phyloP scores from a whole-genome alignment of 2,888 invertebrate genomes.

The Xylocampa areola region DNA sequence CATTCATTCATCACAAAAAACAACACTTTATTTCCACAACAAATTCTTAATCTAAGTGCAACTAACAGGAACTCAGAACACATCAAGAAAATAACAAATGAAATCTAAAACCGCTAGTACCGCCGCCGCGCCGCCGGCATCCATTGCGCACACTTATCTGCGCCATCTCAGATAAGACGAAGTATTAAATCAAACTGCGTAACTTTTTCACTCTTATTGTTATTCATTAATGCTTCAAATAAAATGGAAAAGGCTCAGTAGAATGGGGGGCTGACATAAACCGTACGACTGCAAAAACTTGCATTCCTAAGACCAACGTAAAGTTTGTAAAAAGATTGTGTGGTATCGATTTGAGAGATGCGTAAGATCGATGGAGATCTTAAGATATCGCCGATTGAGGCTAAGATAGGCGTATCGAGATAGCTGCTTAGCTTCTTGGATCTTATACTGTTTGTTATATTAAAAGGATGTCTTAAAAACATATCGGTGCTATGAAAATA shows the following conservation, averaged over 20 bases:
- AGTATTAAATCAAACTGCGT: conserved; percentile 82
- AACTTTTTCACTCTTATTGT: conserved; percentile 83
- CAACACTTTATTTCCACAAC: background rate
- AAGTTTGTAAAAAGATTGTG: conserved; percentile 44
- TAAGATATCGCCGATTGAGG: conserved; percentile 9
- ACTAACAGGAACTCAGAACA: conserved; percentile 26
- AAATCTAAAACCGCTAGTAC: conserved; percentile 48
- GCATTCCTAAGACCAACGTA: conserved; percentile 74
- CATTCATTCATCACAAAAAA: no score
- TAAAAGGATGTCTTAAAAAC: background rate
- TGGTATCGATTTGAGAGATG: conserved; percentile 41
- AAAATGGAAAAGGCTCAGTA: conserved; percentile 80
- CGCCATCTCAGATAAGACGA: conserved; percentile 72
- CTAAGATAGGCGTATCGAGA: background rate
- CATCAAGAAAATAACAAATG: conserved; percentile 52
- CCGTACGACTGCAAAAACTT: conserved; percentile 75
- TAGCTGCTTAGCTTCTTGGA: conserved; percentile 14
- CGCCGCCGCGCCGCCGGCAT: no score
- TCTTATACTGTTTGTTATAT: conserved; percentile 14
- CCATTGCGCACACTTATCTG: conserved; percentile 64
- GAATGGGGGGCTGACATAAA: conserved; percentile 88
- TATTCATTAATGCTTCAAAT: conserved; percentile 89
- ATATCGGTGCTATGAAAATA: no score
- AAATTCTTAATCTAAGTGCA: conserved; percentile 7
- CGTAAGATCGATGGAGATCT: conserved; percentile 40